Conservation (phyloP, 2,797 vertebrate genomes). For the Enteromius viviparus region DNA sequence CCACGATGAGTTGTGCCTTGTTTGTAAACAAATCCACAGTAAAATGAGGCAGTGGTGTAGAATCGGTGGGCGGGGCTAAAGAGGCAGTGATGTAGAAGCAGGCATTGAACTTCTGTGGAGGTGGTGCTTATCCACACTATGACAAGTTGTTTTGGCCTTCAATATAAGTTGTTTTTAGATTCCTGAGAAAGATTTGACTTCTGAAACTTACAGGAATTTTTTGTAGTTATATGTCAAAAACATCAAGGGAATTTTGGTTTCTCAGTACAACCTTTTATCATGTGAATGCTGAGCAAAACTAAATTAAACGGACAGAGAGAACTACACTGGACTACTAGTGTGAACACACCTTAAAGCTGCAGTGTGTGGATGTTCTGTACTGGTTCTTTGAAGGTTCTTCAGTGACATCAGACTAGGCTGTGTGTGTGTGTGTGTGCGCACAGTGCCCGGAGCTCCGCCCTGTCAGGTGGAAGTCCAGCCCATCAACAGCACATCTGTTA, state of each 20-base stretch:
- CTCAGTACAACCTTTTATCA: not conserved
- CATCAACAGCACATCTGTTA: conserved; percentile 88
- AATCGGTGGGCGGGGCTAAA: too few species aligned
- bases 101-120: too few species aligned
- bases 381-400: not conserved
- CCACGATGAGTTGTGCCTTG: too few species aligned
- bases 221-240: not conserved
- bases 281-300: not conserved
- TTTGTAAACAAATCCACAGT: too few species aligned
- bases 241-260: not conserved
- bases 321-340: not conserved
- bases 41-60: not conserved
- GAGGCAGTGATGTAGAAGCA: too few species aligned
- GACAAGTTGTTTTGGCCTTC: too few species aligned
- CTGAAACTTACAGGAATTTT: not conserved
- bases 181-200: not conserved
- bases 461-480: conserved; percentile 90
- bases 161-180: too few species aligned
- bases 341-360: not conserved
- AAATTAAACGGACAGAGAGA: not conserved
- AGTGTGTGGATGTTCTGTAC: not conserved
- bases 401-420: not conserved
- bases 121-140: too few species aligned
- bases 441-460: conserved; percentile 91
- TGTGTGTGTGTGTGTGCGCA: conserved; percentile 28